A percentile compares a stretch with the other conserved stretches of the same genome.
phyloP scores from a whole-genome alignment of 2,797 vertebrate species.

The Sphenopsis melanotis region DNA sequence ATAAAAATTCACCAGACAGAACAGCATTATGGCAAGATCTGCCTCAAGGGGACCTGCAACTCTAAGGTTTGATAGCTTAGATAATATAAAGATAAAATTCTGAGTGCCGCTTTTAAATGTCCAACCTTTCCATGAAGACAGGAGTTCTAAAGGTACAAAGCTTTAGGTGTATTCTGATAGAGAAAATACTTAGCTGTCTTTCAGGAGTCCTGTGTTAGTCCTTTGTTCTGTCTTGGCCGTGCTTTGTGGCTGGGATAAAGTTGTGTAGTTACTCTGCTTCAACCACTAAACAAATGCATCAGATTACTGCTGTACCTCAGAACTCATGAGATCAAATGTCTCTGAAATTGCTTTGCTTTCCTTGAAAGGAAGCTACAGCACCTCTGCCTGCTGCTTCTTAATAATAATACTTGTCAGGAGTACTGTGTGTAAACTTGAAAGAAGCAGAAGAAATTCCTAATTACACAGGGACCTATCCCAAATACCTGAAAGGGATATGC shows the following conservation, averaged over 20 bases:
- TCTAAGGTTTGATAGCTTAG: neutral
- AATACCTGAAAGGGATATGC: neutral
- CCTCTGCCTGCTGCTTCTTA: neutral
- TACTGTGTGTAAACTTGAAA: neutral
- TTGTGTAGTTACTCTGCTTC: neutral
- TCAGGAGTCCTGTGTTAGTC: neutral
- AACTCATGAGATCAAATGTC: neutral
- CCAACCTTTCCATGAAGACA: neutral
- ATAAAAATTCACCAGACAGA: neutral
- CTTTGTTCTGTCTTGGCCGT: neutral
- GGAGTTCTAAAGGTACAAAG: neutral
- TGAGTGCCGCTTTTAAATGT: neutral
- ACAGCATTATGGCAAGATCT: neutral
- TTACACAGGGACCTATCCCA: neutral
- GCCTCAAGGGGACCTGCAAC: accelerated
- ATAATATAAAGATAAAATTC: neutral
- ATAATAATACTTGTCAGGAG: neutral
- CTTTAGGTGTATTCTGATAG: neutral
- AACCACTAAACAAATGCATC: neutral
- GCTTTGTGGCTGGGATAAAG: neutral
- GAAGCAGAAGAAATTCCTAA: neutral
- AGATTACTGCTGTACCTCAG: neutral
- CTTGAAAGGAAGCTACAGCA: neutral
- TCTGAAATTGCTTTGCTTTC: neutral
- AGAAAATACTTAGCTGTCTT: neutral